Evolutionary conservation across 2,113 vertebrate genomes (phyloP).

Genomic region (Cebus imitator): DNA sequence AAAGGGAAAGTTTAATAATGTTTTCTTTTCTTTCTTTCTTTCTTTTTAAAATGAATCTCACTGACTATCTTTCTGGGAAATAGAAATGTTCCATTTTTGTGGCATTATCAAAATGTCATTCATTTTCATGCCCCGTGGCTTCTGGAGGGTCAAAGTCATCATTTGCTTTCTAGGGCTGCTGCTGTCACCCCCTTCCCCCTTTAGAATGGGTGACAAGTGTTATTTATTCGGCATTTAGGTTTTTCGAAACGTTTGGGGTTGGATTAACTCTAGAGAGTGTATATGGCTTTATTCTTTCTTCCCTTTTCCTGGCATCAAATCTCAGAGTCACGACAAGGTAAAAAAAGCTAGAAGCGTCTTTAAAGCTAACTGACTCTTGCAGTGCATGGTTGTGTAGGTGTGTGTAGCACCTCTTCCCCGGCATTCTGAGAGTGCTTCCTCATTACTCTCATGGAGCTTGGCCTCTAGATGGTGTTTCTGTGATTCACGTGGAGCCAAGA

Average conservation of each 20-base stretch:
- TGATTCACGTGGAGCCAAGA: not conserved
- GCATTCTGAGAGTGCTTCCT: not conserved
- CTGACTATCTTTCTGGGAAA: slow-evolving; percentile 64
- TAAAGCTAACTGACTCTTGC: not conserved
- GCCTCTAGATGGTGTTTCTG: fast-evolving
- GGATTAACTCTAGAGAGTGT: not conserved
- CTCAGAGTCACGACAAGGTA: not conserved
- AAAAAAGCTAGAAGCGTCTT: not conserved
- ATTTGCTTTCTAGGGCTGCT: not conserved
- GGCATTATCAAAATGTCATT: slow-evolving; percentile 67
- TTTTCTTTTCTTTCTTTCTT: slow-evolving; percentile 31
- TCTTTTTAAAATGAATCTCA: slow-evolving; percentile 59
- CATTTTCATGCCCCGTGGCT: slow-evolving; percentile 47
- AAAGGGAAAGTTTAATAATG: slow-evolving; percentile 80
- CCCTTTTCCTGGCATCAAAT: not conserved
- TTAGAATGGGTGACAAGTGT: not conserved
- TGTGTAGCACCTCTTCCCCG: not conserved
- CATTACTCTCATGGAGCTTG: too few relatives aligned
- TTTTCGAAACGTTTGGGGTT: not conserved
- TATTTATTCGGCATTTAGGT: not conserved
- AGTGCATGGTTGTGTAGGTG: not conserved
- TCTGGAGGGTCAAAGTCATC: slow-evolving; percentile 10
- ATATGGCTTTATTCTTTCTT: not conserved
- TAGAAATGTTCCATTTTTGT: slow-evolving; percentile 60
- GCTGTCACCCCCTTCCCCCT: not conserved